These are phyloP conservation scores for Morpho achilles DNA, from an alignment of 2,888 invertebrate genomes.

Conservation along the genomic window DNA sequence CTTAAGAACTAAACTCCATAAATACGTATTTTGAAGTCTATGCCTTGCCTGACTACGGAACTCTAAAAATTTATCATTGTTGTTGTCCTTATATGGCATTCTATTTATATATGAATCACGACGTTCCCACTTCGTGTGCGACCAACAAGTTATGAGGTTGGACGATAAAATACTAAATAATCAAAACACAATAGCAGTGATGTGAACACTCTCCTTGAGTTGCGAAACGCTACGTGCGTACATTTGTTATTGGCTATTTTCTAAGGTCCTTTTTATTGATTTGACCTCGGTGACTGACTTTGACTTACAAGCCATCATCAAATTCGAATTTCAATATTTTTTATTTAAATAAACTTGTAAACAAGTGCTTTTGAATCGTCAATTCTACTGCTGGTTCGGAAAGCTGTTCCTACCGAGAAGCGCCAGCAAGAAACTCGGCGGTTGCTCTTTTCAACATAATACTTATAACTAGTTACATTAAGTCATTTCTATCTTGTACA, in stretches of 20 bases:
- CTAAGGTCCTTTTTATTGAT: conserved; percentile 42
- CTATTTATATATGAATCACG: not conserved
- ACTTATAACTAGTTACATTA: too few relatives aligned
- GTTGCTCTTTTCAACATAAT: too few relatives aligned
- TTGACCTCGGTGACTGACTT: conserved; percentile 34
- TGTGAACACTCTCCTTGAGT: conserved; percentile 7
- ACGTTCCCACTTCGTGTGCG: conserved; percentile 1
- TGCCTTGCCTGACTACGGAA: not conserved
- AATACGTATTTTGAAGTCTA: too few relatives aligned
- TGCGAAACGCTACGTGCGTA: conserved; percentile 18
- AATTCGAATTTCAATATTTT: too few relatives aligned
- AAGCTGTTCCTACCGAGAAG: too few relatives aligned
- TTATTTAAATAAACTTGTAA: too few relatives aligned
- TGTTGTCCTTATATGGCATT: not conserved
- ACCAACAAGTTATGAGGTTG: conserved; percentile 5
- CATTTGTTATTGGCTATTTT: conserved; percentile 25
- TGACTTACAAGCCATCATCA: too few relatives aligned
- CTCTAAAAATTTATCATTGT: conserved; percentile 1
- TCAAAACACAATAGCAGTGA: conserved; percentile 11
- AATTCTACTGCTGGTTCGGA: too few relatives aligned
- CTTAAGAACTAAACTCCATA: too few relatives aligned
- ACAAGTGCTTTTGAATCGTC: too few relatives aligned
- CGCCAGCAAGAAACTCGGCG: too few relatives aligned
- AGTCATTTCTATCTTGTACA: too few relatives aligned
- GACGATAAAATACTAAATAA: conserved; percentile 5